Percentiles rank a stretch among this genome's conserved stretches.
These are phyloP conservation scores for Nasonia vitripennis DNA, from an alignment of 1,140 invertebrate species.

Conservation along the genomic window DNA sequence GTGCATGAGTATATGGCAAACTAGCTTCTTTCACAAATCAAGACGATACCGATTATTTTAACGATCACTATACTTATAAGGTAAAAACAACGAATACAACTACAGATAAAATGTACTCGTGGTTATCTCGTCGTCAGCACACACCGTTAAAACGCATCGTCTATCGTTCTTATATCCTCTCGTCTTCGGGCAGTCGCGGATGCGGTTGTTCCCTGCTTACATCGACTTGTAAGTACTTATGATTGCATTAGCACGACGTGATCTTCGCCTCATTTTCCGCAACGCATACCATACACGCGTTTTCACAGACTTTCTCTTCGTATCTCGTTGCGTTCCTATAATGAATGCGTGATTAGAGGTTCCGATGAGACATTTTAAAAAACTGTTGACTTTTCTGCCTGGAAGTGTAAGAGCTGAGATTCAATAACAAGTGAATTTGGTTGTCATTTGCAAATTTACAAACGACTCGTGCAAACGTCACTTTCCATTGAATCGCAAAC, in stretches of 20 bases:
- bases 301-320: constrained; percentile 1
- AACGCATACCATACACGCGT: neutral
- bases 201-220: neutral
- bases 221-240: too few species aligned
- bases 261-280: constrained; percentile 21
- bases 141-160: neutral
- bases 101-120: neutral
- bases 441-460: neutral
- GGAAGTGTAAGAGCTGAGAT: neutral
- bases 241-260: neutral
- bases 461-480: neutral
- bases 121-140: neutral
- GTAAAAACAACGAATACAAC: neutral
- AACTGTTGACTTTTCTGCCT: constrained; percentile 31
- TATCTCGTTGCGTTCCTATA: neutral
- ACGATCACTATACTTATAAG: neutral
- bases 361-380: constrained; percentile 31
- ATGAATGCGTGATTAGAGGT: neutral
- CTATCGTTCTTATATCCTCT: neutral
- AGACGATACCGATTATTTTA: too few species aligned
- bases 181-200: neutral
- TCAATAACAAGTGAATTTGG: neutral
- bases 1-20: too few species aligned
- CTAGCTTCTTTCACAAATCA: too few species aligned
- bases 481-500: constrained; percentile 4